Base-by-base conservation (phyloP, 2,113 vertebrate genomes). In the Toxotes jaculatrix region DNA sequence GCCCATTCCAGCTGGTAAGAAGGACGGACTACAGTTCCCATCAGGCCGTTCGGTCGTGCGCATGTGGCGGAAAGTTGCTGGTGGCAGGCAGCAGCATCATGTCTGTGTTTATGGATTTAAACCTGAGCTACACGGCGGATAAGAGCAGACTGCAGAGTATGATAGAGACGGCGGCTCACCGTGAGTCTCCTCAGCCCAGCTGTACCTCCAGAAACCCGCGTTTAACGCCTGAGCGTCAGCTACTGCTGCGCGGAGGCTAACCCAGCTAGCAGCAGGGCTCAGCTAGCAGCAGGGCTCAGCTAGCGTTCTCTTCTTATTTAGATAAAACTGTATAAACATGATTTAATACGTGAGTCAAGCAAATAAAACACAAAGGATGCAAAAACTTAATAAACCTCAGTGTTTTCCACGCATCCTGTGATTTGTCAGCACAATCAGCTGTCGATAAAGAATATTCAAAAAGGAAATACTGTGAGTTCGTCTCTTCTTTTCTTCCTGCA, bases 61-160 rank as follows among this genome's bases (percentile, higher is more conserved):
- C 65, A 27, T 38, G 69, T 72, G 69, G 1, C 0, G 3, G 4
- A 4, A 16, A 8, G 12, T n/a, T 0, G 2, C 4, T 9, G 0
- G 4, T 38, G 1, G 11, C 0, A 11, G 34, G 1, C 3, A 17
- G 40, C 40, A 67, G 74, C 55, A 79, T 19, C 81, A 95, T 96
- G 95, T 84, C 95, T 3, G 86, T 85, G 32, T 96, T 94, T 72
- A 93, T 95, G 90, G 95, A 96, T 61, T 62, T 96, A 21, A 96
- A 95, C 72, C 31, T 96, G 66, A 77, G 10, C 53, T 83, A 57
- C 53, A 82, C 78, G 1, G n/a, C 64, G 5, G 91, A 95, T 9
- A 90, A 68, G 19, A 88, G 60, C 55, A 64, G 12, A 1, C 68
- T 95, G 38, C 79, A 67, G 74, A 78, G 69, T 9, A 14, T 95